These are phyloP conservation scores for Lysandra bellargus DNA, from an alignment of 2,888 invertebrate species.

Conservation along the genomic window DNA sequence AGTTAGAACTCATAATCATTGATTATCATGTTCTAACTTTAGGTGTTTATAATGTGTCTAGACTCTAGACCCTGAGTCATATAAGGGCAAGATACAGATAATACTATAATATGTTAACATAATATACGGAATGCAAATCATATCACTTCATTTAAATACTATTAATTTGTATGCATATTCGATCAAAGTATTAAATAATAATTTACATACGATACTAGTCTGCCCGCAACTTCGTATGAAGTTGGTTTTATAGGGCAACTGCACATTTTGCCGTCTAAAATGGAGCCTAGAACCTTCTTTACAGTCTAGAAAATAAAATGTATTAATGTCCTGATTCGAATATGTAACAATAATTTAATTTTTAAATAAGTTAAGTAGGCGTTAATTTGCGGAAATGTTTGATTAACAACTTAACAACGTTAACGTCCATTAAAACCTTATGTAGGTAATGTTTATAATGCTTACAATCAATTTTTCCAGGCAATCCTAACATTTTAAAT, in stretches of 20 bases:
- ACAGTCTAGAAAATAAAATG: not conserved
- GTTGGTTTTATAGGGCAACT: not conserved
- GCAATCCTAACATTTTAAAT: too few species aligned
- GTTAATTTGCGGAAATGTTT: constrained; percentile 8
- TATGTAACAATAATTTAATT: constrained; percentile 3
- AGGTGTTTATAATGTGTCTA: not conserved
- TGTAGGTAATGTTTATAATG: not conserved
- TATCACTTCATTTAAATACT: not conserved
- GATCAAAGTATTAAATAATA: not conserved
- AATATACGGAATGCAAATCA: constrained; percentile 9
- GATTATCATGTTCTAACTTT: not conserved
- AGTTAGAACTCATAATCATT: too few species aligned
- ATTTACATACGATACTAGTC: not conserved
- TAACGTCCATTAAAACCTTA: not conserved
- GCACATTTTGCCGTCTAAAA: not conserved
- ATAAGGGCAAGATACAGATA: not conserved
- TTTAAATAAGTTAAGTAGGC: not conserved
- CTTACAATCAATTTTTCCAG: too few species aligned
- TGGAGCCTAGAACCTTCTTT: not conserved
- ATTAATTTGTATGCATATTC: not conserved
- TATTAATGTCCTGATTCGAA: not conserved
- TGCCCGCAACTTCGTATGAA: not conserved
- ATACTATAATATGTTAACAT: not conserved
- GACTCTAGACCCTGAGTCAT: constrained; percentile 23
- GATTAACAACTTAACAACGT: not conserved